Evolutionary conservation across 35 echinoderm and acorn worm species (phyloP).

Genomic region (Anneissia japonica): DNA sequence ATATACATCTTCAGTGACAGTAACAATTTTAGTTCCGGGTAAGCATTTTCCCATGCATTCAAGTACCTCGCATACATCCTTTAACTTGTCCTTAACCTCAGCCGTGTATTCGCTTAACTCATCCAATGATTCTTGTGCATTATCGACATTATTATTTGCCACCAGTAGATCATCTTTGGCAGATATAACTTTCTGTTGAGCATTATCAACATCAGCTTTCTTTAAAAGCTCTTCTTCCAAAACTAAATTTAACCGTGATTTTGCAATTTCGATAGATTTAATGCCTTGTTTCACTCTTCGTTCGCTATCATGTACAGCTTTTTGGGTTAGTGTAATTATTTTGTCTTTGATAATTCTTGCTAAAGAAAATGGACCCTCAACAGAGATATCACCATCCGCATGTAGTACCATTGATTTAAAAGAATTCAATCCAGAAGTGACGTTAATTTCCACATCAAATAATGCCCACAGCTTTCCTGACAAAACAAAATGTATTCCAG

Average conservation of each 20-base stretch:
- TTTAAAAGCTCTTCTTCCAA: not conserved
- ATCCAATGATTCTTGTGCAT: not conserved
- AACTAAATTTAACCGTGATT: not conserved
- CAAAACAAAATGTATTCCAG: not conserved
- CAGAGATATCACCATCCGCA: not conserved
- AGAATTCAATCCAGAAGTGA: not conserved
- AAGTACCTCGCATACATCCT: not conserved
- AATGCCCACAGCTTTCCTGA: not conserved
- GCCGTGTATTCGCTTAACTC: not conserved
- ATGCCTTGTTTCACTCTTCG: not conserved
- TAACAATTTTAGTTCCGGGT: not conserved
- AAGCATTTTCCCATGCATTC: not conserved
- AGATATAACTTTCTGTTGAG: not conserved
- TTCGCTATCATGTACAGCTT: not conserved
- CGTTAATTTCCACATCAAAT: not conserved
- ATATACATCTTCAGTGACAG: not conserved
- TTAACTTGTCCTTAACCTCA: not conserved
- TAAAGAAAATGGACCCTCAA: not conserved
- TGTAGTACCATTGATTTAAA: not conserved
- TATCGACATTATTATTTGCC: not conserved
- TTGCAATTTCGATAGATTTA: not conserved
- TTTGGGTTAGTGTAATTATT: not conserved
- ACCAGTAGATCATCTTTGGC: not conserved
- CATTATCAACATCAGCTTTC: not conserved
- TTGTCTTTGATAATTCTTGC: not conserved